These are phyloP conservation scores for Myotis davidii DNA, from an alignment of 2,113 vertebrate species.

Conservation along the genomic window DNA sequence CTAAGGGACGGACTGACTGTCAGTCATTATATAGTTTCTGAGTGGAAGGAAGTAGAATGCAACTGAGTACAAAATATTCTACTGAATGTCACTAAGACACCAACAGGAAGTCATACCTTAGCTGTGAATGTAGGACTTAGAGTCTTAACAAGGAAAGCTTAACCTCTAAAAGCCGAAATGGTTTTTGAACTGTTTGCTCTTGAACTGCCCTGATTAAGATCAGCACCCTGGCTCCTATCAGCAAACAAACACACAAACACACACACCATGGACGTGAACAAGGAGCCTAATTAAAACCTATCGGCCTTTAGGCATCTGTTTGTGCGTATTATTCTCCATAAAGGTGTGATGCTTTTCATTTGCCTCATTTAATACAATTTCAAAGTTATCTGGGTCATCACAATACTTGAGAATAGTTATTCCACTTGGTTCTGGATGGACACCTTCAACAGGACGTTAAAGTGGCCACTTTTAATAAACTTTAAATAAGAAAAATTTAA, in stretches of 20 bases:
- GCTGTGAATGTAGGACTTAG: not conserved
- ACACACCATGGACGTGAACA: constrained; percentile 70
- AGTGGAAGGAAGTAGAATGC: not conserved
- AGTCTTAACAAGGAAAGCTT: constrained; percentile 7
- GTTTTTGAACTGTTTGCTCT: not conserved
- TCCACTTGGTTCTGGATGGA: too few species aligned
- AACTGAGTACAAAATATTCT: not conserved
- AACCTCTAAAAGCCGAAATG: constrained; percentile 15
- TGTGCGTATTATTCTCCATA: constrained; percentile 48
- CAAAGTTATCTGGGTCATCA: not conserved
- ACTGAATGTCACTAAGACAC: not conserved
- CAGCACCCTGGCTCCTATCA: not conserved
- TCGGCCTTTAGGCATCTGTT: not conserved
- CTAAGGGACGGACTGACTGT: not conserved
- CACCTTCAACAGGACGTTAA: not conserved
- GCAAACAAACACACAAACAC: not conserved
- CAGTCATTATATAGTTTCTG: not conserved
- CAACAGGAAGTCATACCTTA: not conserved
- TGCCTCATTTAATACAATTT: constrained; percentile 59
- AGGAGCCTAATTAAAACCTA: constrained; percentile 67
- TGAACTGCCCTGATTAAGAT: not conserved
- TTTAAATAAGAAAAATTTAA: not conserved
- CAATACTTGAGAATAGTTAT: too few species aligned
- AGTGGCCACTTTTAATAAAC: not conserved
- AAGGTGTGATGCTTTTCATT: constrained; percentile 58